Evolutionary conservation across 2,797 vertebrate genomes (phyloP).

Genomic region (Staurois parvus): DNA sequence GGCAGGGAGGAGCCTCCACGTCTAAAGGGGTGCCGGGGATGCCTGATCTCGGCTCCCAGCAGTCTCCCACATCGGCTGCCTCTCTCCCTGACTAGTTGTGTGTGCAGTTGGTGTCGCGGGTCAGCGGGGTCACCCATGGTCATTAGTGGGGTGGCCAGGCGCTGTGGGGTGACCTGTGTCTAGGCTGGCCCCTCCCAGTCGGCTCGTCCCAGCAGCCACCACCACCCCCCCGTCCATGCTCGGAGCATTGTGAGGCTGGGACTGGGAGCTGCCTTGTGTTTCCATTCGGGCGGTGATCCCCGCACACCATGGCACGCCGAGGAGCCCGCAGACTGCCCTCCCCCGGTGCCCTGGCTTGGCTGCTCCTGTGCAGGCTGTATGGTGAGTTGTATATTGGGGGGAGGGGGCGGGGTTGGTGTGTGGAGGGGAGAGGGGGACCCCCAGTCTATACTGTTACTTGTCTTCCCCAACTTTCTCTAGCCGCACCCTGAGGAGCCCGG

Average conservation of each 20-base stretch:
- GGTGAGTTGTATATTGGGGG: constrained; percentile 37
- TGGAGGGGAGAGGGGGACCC: too few relatives aligned
- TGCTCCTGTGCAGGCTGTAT: constrained; percentile 50
- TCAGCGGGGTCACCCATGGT: constrained; percentile 15
- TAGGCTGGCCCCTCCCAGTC: constrained; percentile 58
- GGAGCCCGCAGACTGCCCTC: background rate
- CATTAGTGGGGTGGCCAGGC: background rate
- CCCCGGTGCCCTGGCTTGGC: constrained; percentile 24
- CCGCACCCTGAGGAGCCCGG: constrained; percentile 23
- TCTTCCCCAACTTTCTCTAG: constrained; percentile 33
- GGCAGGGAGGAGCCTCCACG: background rate
- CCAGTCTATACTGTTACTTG: background rate
- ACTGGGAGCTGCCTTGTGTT: constrained; percentile 39
- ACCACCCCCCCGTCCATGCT: constrained; percentile 24
- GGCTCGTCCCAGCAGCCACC: constrained; percentile 42
- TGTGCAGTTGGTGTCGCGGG: background rate
- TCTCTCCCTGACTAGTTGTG: background rate
- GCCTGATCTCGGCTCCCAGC: background rate
- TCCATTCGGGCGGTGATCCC: background rate
- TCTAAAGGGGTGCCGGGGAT: background rate
- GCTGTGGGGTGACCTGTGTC: constrained; percentile 46
- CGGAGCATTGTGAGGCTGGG: constrained; percentile 46
- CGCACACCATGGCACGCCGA: constrained; percentile 25
- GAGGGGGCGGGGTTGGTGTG: constrained; percentile 22
- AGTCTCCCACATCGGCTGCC: background rate